Evolutionary conservation across 2,888 invertebrate species (phyloP).

Genomic region (Hirtodrosophila cameraria): DNA sequence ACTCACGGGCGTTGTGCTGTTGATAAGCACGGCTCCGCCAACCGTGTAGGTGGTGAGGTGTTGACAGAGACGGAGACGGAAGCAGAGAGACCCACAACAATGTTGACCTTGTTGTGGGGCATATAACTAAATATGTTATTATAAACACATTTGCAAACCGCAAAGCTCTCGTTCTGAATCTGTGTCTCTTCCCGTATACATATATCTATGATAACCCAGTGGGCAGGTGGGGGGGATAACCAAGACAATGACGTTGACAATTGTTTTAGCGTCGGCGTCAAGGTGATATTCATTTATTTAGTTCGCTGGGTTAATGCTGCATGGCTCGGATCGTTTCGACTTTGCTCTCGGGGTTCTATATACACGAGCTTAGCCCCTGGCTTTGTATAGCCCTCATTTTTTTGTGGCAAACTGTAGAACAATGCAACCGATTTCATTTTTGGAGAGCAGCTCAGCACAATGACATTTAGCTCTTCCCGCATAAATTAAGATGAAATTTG

Average conservation of each 20-base stretch:
- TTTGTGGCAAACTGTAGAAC: slow-evolving; percentile 10
- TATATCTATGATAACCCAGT: slow-evolving; percentile 21
- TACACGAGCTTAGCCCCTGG: slow-evolving; percentile 21
- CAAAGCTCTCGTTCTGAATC: slow-evolving; percentile 46
- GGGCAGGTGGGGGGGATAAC: too few relatives aligned
- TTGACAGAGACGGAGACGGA: too few relatives aligned
- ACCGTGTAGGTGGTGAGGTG: slow-evolving; percentile 62
- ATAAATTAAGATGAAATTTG: slow-evolving; percentile 65
- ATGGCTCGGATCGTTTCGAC: slow-evolving; percentile 25
- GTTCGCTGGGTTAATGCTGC: slow-evolving; percentile 71
- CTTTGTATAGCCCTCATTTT: slow-evolving; percentile 11
- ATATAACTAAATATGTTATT: slow-evolving; percentile 11
- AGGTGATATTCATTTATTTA: slow-evolving; percentile 76
- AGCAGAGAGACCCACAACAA: slow-evolving; percentile 35
- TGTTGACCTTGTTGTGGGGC: slow-evolving; percentile 47
- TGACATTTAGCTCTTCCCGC: slow-evolving; percentile 38
- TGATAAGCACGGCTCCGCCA: slow-evolving; percentile 63
- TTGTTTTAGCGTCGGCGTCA: slow-evolving; percentile 60
- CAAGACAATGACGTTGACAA: slow-evolving; percentile 68
- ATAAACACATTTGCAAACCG: slow-evolving; percentile 39
- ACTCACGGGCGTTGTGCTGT: slow-evolving; percentile 62
- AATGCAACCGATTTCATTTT: slow-evolving; percentile 34
- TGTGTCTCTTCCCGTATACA: background rate
- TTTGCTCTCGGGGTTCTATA: slow-evolving; percentile 24
- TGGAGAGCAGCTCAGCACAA: background rate